These are phyloP conservation scores for Marcusenius ussheri DNA, from an alignment of 2,113 vertebrate species.

Conservation along the genomic window DNA sequence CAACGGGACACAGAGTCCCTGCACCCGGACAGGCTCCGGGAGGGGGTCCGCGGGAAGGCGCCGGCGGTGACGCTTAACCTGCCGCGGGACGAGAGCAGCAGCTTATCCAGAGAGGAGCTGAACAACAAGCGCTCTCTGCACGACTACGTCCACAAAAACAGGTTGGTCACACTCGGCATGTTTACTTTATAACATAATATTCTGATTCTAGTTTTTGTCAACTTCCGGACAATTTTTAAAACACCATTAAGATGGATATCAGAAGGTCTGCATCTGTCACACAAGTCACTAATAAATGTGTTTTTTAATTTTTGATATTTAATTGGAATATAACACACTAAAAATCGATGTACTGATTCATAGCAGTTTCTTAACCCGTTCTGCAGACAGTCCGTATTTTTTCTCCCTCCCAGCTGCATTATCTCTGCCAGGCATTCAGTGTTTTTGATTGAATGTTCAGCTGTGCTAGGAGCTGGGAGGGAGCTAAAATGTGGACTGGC, in stretches of 20 bases:
- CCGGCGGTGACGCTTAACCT: background rate
- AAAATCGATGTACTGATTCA: background rate
- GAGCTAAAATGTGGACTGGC: background rate
- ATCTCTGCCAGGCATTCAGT: background rate
- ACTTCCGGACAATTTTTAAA: background rate
- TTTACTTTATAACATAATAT: background rate
- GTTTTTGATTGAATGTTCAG: background rate
- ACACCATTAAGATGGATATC: background rate
- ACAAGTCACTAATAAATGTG: background rate
- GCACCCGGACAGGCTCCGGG: slow-evolving; percentile 37
- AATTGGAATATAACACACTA: background rate
- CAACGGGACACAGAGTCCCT: slow-evolving; percentile 26
- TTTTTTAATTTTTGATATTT: background rate
- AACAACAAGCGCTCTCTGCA: slow-evolving; percentile 57
- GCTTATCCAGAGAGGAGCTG: slow-evolving; percentile 30
- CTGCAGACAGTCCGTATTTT: background rate
- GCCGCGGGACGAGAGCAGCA: background rate
- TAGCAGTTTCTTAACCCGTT: background rate
- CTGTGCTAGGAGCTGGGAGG: background rate
- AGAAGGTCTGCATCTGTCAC: background rate
- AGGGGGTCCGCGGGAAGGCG: slow-evolving; percentile 32
- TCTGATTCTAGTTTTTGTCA: background rate
- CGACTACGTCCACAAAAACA: slow-evolving; percentile 64
- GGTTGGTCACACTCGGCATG: slow-evolving; percentile 48
- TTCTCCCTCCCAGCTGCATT: background rate